These are phyloP conservation scores for Gobionotothen gibberifrons DNA, from an alignment of 2,797 vertebrate species.

Conservation along the genomic window DNA sequence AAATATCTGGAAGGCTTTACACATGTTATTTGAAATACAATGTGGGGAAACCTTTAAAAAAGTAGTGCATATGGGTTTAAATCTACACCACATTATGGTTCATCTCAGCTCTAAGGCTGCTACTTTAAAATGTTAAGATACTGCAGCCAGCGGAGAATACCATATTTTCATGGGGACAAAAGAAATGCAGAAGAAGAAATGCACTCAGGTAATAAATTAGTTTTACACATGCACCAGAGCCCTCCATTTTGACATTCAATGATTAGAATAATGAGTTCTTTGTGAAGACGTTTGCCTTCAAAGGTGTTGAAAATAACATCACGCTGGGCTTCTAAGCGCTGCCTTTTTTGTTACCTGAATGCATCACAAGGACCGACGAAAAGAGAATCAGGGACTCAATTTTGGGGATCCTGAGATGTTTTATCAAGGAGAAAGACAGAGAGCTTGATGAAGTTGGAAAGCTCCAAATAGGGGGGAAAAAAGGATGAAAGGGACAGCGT, in stretches of 20 bases:
- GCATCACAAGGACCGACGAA: conserved; percentile 4
- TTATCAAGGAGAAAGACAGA: conserved; percentile 27
- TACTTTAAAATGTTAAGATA: conserved; percentile 25
- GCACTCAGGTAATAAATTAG: conserved; percentile 58
- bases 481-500: conserved; percentile 49
- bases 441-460: conserved; percentile 47
- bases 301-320: conserved; percentile 9
- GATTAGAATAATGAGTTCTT: conserved; percentile 41
- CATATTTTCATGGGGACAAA: conserved; percentile 1
- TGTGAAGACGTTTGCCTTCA: conserved; percentile 9
- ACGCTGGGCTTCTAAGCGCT: neutral
- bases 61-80: neutral
- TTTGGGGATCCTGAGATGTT: conserved; percentile 27
- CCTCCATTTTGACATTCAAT: conserved; percentile 36
- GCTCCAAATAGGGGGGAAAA: conserved; percentile 19
- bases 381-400: conserved; percentile 26
- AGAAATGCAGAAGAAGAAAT: conserved; percentile 42
- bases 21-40: neutral
- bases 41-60: neutral
- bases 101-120: conserved; percentile 13
- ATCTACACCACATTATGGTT: conserved; percentile 18
- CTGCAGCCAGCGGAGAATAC: conserved; percentile 10
- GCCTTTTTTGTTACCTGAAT: conserved; percentile 1
- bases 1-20: neutral
- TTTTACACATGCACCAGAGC: conserved; percentile 37